These are phyloP conservation scores for Passer montanus DNA, from an alignment of 2,113 vertebrate species.

Conservation along the genomic window DNA sequence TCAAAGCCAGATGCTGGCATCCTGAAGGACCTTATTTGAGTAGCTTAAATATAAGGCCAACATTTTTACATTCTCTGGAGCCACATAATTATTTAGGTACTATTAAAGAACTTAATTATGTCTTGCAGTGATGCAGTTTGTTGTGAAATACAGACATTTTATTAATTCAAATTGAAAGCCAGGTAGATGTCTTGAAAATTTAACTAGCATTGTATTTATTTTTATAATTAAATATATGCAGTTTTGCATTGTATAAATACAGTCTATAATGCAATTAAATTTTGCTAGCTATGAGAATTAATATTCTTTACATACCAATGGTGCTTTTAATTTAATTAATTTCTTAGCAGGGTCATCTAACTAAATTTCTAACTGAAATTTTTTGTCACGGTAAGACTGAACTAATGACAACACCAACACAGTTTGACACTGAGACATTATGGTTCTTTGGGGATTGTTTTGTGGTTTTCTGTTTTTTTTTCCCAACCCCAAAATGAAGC, in stretches of 20 bases:
- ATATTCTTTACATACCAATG: accelerated
- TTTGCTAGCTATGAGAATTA: neutral
- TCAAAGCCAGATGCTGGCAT: neutral
- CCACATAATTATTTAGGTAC: neutral
- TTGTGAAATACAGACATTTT: neutral
- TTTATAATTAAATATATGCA: neutral
- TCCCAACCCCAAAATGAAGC: neutral
- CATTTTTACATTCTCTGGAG: neutral
- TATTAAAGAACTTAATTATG: neutral
- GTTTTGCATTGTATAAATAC: neutral
- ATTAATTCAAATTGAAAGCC: neutral
- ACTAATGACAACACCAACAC: neutral
- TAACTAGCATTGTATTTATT: neutral
- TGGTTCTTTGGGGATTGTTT: too few relatives aligned
- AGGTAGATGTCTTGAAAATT: neutral
- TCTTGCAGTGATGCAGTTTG: neutral
- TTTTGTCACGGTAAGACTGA: neutral
- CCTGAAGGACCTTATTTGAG: neutral
- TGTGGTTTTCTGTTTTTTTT: neutral
- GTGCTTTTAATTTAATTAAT: neutral
- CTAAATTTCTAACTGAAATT: neutral
- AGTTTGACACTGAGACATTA: neutral
- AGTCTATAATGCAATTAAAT: neutral
- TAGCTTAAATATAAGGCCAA: neutral
- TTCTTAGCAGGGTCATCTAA: neutral